Conservation (phyloP, 2,113 vertebrate genomes). For the Petroica traversi region DNA sequence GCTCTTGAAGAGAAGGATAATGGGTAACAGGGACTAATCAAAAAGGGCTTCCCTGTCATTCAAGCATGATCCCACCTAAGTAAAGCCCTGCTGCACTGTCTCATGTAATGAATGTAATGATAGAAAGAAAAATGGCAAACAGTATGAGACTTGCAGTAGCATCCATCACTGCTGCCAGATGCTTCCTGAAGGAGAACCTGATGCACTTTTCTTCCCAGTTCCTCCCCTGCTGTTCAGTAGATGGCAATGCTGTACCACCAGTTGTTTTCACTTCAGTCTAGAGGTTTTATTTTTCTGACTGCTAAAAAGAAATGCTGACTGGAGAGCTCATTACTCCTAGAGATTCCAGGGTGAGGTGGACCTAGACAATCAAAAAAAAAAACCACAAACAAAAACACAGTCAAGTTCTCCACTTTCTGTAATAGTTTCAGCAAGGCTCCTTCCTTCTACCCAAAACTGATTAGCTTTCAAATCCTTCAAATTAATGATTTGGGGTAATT, state of each 20-base stretch:
- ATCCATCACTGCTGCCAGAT: not conserved
- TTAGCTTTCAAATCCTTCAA: not conserved
- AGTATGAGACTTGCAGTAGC: not conserved
- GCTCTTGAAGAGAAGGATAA: not conserved
- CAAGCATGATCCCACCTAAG: not conserved
- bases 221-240: slow-evolving; percentile 1
- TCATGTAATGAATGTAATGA: not conserved
- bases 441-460: not conserved
- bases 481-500: not conserved
- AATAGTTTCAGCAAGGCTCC: not conserved
- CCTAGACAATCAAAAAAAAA: not conserved
- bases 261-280: not conserved
- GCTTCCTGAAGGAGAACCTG: not conserved
- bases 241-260: not conserved
- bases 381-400: not conserved
- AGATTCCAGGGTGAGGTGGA: not conserved
- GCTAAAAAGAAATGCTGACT: not conserved
- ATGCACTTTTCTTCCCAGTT: not conserved
- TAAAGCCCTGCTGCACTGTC: not conserved
- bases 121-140: not conserved
- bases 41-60: not conserved
- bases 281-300: not conserved
- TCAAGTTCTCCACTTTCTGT: not conserved
- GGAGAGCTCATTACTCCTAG: not conserved
- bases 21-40: not conserved